Conservation (phyloP, 2,797 vertebrate species). For the Crypturellus tataupa region DNA sequence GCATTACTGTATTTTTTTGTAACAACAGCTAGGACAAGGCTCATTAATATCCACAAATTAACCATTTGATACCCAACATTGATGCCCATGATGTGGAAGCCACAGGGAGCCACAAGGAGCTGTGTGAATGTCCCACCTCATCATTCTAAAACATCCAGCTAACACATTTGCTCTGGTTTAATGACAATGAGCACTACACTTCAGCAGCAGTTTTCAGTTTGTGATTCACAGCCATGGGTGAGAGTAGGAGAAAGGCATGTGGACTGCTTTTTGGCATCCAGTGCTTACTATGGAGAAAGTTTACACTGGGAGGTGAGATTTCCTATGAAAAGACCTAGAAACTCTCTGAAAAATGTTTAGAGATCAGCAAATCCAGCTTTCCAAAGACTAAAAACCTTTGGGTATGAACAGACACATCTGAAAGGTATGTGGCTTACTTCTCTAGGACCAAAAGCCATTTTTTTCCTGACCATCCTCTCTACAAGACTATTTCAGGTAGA, state of each 20-base stretch:
- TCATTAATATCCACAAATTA: not conserved
- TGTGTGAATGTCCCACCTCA: not conserved
- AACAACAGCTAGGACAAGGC: not conserved
- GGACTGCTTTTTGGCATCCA: not conserved
- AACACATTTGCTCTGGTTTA: not conserved
- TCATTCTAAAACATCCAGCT: not conserved
- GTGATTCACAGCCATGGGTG: not conserved
- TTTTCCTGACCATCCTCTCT: not conserved
- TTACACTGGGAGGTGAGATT: not conserved
- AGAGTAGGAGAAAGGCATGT: not conserved
- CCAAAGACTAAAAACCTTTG: not conserved
- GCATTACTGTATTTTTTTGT: not conserved
- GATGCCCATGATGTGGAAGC: not conserved
- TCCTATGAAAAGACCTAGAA: not conserved
- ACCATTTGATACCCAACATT: not conserved
- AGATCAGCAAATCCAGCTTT: not conserved
- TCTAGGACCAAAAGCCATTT: not conserved
- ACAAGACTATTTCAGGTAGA: not conserved
- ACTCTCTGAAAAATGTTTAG: not conserved
- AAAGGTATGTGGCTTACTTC: not conserved
- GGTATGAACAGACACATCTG: not conserved
- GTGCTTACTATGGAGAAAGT: not conserved
- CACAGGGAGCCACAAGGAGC: not conserved
- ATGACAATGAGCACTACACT: rapidly evolving
- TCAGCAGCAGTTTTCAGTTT: not conserved